phyloP scores from a whole-genome alignment of 2,113 vertebrate genomes.

The Gopherus flavomarginatus region DNA sequence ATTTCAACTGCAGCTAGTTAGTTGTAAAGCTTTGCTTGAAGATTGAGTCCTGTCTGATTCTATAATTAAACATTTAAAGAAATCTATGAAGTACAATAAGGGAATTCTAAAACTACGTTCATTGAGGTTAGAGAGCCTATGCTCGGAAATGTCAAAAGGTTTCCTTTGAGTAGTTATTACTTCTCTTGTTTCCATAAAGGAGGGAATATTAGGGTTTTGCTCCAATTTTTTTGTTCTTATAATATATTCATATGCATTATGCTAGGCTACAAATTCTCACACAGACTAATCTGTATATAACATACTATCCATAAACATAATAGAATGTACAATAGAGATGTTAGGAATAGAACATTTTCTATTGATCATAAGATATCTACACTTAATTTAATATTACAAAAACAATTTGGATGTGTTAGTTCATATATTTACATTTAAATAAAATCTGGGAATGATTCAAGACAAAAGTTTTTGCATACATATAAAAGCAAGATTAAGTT shows the following conservation, averaged over 20 bases:
- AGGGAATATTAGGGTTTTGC: background rate
- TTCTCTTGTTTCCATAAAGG: background rate
- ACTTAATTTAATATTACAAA: background rate
- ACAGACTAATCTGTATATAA: background rate
- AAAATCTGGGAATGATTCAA: background rate
- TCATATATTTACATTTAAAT: background rate
- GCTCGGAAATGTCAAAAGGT: background rate
- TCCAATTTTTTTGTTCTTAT: background rate
- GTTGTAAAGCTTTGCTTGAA: background rate
- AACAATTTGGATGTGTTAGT: background rate
- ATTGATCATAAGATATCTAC: background rate
- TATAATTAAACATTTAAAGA: background rate
- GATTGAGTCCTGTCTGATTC: background rate
- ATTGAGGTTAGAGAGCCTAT: background rate
- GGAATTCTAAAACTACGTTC: background rate
- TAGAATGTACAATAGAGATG: background rate
- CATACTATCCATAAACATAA: background rate
- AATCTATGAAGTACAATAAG: background rate
- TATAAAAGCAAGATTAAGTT: background rate
- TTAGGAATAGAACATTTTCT: background rate
- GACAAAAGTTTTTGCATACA: background rate
- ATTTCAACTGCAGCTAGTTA: background rate
- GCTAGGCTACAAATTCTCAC: background rate
- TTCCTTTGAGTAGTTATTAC: background rate
- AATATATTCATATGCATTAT: background rate